phyloP scores from a whole-genome alignment of 2,797 vertebrate species.

The Lates japonicus region DNA sequence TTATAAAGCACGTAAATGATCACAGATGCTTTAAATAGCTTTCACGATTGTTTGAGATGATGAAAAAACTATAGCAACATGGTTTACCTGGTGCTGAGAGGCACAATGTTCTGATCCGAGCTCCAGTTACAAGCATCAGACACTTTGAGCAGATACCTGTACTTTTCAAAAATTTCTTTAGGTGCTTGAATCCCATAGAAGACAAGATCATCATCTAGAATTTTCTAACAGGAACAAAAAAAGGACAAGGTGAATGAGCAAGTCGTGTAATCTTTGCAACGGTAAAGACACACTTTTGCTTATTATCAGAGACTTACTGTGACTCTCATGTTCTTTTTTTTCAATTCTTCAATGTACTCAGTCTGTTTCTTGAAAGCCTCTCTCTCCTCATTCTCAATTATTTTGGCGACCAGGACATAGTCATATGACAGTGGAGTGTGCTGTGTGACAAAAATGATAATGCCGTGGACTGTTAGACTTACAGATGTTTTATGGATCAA shows the following conservation, averaged over 20 bases:
- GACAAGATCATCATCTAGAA: conserved; percentile 78
- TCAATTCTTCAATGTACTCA: conserved; percentile 86
- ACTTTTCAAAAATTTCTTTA: conserved; percentile 85
- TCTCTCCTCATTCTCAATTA: conserved; percentile 41
- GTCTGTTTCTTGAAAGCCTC: conserved; percentile 77
- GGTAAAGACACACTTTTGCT: not conserved
- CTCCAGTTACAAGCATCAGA: conserved; percentile 88
- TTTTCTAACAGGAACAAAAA: conserved; percentile 71
- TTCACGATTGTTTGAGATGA: conserved; percentile 4
- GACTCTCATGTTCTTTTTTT: conserved; percentile 86
- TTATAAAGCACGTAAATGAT: not conserved
- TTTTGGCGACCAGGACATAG: conserved; percentile 90
- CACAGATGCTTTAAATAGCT: conserved; percentile 7
- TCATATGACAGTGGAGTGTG: conserved; percentile 85
- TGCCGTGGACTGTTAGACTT: not conserved
- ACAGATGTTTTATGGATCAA: not conserved
- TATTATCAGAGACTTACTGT: conserved; percentile 81
- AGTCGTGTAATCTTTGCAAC: not conserved
- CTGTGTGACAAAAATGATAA: conserved; percentile 60
- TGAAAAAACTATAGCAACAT: not conserved
- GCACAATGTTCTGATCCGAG: conserved; percentile 73
- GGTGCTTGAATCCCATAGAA: conserved; percentile 92
- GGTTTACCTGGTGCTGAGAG: conserved; percentile 84
- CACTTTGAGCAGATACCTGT: conserved; percentile 87
- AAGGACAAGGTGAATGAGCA: not conserved